Evolutionary conservation across 2,797 vertebrate species (phyloP).

Genomic region (Gallirallus australis): DNA sequence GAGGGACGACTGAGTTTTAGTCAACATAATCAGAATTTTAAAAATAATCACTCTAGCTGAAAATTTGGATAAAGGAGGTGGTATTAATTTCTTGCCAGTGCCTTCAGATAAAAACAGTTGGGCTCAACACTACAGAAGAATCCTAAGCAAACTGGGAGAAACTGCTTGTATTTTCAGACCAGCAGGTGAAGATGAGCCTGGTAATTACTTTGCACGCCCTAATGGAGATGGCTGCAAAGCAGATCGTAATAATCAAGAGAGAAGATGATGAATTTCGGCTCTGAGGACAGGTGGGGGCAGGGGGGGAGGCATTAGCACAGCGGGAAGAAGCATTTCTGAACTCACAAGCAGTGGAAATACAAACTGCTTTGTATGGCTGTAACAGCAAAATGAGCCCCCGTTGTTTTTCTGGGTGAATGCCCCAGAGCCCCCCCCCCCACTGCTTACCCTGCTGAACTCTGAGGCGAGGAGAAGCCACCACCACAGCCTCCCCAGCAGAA

Average conservation of each 20-base stretch:
- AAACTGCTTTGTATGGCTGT: neutral
- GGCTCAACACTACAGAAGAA: neutral
- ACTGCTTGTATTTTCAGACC: neutral
- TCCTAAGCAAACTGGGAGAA: neutral
- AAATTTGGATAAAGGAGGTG: neutral
- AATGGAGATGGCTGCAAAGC: neutral
- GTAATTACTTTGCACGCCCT: neutral
- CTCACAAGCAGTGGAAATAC: neutral
- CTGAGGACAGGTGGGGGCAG: neutral
- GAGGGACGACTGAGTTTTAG: neutral
- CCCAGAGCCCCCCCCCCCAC: neutral
- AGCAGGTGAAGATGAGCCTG: neutral
- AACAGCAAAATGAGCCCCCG: rapidly evolving
- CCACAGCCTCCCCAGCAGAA: too few relatives aligned
- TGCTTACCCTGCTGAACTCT: too few relatives aligned
- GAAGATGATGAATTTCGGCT: neutral
- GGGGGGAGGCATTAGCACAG: neutral
- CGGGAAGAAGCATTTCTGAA: neutral
- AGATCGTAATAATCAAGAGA: neutral
- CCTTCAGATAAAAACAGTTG: neutral
- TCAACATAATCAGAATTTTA: neutral
- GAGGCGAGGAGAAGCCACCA: neutral
- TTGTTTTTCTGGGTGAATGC: rapidly evolving
- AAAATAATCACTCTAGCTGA: neutral
- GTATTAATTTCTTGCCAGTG: neutral